Evolutionary conservation across 2,113 vertebrate species (phyloP), one percentile per base, ranked within the genome.

Genomic region (Prolemur simus): DNA sequence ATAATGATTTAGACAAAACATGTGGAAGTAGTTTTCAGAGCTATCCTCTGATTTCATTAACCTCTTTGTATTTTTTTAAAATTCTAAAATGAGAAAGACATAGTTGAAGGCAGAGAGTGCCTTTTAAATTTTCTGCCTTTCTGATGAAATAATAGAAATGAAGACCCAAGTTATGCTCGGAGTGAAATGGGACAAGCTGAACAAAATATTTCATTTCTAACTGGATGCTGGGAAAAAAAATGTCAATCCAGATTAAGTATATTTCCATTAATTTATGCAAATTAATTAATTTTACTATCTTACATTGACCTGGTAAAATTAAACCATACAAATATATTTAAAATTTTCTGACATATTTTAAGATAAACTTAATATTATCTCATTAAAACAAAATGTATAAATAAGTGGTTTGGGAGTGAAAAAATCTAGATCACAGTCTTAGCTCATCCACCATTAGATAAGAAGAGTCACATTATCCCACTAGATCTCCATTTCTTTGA

Each of bases 261-360:
- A 4, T 27, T 89, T 91, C 18, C 78, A 86, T 73, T 63, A 82
- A 82, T 68, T 89, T 78, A 78, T 45, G 1, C 34, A 84, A 74
- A 76, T 95, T 77, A 71, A 32, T 73, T 88, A 49, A 91, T 74
- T 92, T 94, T n/a, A 89, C 6, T 74, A 95, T 86, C 27, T 96
- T 58, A 92, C 8, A 21, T 2, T 87, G 37, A 90, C 17, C 15
- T 80, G 9, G 15, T 32, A 89, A 94, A 95, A 88, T 1, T n/a
- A 82, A 89, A 83, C 25, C 27, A 85, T 25, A 52, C 27, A 91
- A 87, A 54, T 63, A 29, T 20, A 87, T 42, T 93, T 47, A 37
- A 7, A 84, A 8, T 2, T 34, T 32, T 82, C 84, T 85, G 8
- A 45, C 9, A 81, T 76, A 66, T 11, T 82, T 47, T 39, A 64